Evolutionary conservation across 2,888 invertebrate genomes (phyloP).

Genomic region (Bombyx huttoni): DNA sequence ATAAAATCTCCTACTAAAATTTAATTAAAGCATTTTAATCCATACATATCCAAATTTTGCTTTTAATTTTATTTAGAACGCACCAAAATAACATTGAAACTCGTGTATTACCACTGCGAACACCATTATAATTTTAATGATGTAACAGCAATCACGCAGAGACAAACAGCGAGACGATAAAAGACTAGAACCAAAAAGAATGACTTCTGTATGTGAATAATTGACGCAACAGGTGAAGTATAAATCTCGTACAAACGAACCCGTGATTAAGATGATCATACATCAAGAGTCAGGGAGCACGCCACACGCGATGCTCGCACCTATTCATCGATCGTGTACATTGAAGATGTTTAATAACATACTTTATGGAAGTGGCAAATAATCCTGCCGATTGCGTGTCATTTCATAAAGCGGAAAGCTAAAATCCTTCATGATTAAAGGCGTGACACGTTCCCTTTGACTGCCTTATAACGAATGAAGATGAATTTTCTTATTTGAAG

Average conservation of each 20-base stretch:
- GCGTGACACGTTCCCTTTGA: neutral
- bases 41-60: too few species aligned
- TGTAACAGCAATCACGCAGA: too few species aligned
- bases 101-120: too few species aligned
- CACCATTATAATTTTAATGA: too few species aligned
- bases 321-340: slow-evolving; percentile 26
- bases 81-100: too few species aligned
- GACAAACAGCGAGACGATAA: too few species aligned
- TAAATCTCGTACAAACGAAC: slow-evolving; percentile 56
- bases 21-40: too few species aligned
- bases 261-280: slow-evolving; percentile 58
- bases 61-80: too few species aligned
- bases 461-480: too few species aligned
- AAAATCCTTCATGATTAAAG: slow-evolving; percentile 1
- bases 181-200: slow-evolving; percentile 22
- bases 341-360: slow-evolving; percentile 20
- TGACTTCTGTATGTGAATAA: slow-evolving; percentile 60
- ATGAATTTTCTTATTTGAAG: too few species aligned
- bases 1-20: too few species aligned
- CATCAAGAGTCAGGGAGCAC: slow-evolving; percentile 44
- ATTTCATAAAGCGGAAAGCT: neutral
- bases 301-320: slow-evolving; percentile 41
- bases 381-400: slow-evolving; percentile 1
- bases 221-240: slow-evolving; percentile 63
- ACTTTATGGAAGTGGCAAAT: slow-evolving; percentile 2